Conservation (phyloP, 1,140 invertebrate genomes). For the Myzus persicae region DNA sequence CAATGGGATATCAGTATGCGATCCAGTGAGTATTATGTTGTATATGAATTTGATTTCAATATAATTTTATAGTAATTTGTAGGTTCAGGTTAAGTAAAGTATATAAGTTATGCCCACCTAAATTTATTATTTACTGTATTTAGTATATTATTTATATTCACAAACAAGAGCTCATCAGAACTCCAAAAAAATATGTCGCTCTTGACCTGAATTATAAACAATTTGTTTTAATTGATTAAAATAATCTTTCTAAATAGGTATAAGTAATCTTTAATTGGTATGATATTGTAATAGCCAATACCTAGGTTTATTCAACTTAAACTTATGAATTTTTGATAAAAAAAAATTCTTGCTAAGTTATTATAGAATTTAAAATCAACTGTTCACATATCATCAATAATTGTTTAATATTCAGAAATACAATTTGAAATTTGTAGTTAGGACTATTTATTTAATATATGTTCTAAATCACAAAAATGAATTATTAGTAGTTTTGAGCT, state of each 20-base stretch:
- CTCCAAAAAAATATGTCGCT: neutral
- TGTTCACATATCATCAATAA: neutral
- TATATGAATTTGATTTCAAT: neutral
- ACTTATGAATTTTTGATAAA: neutral
- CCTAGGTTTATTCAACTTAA: neutral
- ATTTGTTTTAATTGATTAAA: neutral
- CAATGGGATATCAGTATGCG: slow-evolving; percentile 77
- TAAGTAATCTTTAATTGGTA: neutral
- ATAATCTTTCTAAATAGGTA: neutral
- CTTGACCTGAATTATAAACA: neutral
- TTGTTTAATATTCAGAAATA: neutral
- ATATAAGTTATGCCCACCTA: neutral
- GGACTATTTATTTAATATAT: neutral
- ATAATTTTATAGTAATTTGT: neutral
- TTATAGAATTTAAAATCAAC: neutral
- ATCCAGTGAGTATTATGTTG: slow-evolving; percentile 73
- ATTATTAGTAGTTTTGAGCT: neutral
- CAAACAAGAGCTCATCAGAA: neutral
- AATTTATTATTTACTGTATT: neutral
- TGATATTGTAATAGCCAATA: neutral
- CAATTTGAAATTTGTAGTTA: neutral
- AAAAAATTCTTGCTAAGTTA: neutral
- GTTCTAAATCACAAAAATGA: neutral
- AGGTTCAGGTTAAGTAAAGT: neutral
- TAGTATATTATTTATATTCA: neutral